These are phyloP conservation scores for Ictalurus punctatus DNA, from an alignment of 2,113 vertebrate species.

Conservation along the genomic window DNA sequence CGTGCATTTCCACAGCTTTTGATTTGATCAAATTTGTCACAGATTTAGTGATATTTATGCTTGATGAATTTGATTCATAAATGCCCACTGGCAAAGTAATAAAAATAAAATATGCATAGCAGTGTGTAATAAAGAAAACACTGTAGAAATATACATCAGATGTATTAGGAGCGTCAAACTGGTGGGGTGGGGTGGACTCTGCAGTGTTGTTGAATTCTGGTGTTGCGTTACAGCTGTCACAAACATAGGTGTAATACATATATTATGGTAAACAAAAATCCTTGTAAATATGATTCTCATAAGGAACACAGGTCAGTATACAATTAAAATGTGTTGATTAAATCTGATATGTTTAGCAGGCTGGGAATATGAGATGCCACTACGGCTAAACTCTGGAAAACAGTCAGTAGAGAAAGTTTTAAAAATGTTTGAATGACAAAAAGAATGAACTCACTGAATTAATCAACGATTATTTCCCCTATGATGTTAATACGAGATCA, in stretches of 20 bases:
- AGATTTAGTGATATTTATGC: slow-evolving; percentile 76
- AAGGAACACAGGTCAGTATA: background rate
- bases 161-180: background rate
- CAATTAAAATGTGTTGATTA: background rate
- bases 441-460: background rate
- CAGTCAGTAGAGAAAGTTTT: background rate
- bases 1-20: slow-evolving; percentile 71
- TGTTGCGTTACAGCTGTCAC: slow-evolving; percentile 8
- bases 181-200: background rate
- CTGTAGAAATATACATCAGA: background rate
- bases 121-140: slow-evolving; percentile 16
- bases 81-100: slow-evolving; percentile 30
- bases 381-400: background rate
- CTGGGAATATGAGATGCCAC: background rate
- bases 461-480: background rate
- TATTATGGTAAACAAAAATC: background rate
- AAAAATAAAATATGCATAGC: slow-evolving; percentile 21
- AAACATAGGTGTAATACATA: background rate
- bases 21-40: slow-evolving; percentile 72
- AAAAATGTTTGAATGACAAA: background rate
- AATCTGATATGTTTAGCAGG: background rate
- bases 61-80: slow-evolving; percentile 62
- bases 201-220: background rate
- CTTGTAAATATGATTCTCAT: background rate
- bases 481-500: background rate